Evolutionary conservation across 2,797 vertebrate species (phyloP).

Genomic region (Danio aesculapii): DNA sequence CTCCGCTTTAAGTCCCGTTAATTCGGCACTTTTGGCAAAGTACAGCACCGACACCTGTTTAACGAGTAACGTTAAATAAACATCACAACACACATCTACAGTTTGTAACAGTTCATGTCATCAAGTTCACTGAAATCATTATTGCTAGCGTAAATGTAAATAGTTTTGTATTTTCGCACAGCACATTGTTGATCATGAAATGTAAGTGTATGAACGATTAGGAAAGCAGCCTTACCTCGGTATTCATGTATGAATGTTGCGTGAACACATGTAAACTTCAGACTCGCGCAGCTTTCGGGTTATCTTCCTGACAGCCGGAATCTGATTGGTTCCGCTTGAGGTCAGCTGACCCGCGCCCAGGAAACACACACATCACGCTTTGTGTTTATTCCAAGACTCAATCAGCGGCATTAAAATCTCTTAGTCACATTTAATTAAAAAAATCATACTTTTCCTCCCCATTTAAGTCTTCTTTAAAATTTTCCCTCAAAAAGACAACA

Average conservation of each 20-base stretch:
- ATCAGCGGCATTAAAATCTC: neutral
- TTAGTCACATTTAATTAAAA: neutral
- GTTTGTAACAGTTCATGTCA: neutral
- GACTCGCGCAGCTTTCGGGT: neutral
- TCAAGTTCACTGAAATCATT: neutral
- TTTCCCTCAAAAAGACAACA: neutral
- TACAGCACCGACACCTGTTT: conserved; percentile 87
- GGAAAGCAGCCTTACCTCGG: conserved; percentile 47
- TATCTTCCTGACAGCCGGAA: conserved; percentile 20
- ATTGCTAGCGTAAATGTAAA: neutral
- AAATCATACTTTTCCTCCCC: neutral
- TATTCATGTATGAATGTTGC: conserved; percentile 54
- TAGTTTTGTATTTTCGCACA: neutral
- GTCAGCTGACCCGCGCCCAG: conserved; percentile 50
- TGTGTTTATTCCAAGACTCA: neutral
- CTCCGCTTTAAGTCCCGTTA: conserved; percentile 84
- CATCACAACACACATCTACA: neutral
- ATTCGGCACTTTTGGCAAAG: conserved; percentile 90
- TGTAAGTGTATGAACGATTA: neutral
- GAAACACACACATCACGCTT: neutral
- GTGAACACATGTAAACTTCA: neutral
- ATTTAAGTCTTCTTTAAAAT: neutral
- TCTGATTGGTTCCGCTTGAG: conserved; percentile 36
- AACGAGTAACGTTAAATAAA: neutral
- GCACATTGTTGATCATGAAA: neutral